Conservation (phyloP, 2,888 invertebrate species). For the Laothoe populi region DNA sequence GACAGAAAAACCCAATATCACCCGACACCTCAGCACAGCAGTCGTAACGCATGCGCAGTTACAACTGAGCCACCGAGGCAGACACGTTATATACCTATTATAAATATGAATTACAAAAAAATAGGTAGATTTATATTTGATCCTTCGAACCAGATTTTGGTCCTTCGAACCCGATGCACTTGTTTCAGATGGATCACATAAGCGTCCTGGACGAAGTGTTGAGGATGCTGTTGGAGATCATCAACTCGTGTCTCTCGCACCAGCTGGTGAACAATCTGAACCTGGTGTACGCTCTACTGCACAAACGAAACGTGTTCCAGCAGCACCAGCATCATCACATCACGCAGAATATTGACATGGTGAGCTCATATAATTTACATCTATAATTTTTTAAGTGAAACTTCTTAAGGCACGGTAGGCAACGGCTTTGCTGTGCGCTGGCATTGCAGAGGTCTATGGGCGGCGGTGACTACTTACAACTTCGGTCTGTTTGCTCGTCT, state of each 20-base stretch:
- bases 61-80: no score
- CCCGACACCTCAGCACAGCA: no score
- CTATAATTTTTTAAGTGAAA: neutral
- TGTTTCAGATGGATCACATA: constrained; percentile 91
- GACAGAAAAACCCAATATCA: no score
- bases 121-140: neutral
- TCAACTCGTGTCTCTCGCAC: constrained; percentile 96
- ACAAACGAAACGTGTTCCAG: constrained; percentile 96
- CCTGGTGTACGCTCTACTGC: constrained; percentile 97
- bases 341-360: constrained; percentile 97
- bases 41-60: no score
- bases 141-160: neutral
- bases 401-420: no score
- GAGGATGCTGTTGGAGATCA: constrained; percentile 97
- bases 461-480: no score
- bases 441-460: no score
- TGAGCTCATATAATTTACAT: constrained; percentile 63
- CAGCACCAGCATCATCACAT: constrained; percentile 94
- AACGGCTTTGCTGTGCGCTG: no score
- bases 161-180: neutral
- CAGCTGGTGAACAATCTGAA: constrained; percentile 94
- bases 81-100: no score
- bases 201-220: constrained; percentile 97
- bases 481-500: no score
- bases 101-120: neutral